phyloP scores from a whole-genome alignment of 2,113 vertebrate species.

The Typhlomys cinereus region DNA sequence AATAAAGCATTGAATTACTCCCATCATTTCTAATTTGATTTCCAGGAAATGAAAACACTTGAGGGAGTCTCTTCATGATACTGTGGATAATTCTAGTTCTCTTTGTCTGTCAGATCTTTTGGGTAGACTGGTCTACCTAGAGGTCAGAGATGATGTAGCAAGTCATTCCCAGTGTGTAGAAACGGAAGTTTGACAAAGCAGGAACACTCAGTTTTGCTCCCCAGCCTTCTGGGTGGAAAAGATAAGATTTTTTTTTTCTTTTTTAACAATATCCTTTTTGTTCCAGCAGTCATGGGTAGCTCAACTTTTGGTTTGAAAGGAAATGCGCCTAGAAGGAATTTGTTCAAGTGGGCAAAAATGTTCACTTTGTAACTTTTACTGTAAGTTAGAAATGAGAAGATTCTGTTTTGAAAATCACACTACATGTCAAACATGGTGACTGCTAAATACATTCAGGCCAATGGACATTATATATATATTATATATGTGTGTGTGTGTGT shows the following conservation, averaged over 20 bases:
- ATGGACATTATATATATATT: background rate
- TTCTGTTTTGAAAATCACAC: background rate
- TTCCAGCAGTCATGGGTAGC: conserved; percentile 37
- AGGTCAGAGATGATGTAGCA: conserved; percentile 55
- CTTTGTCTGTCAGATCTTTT: conserved; percentile 52
- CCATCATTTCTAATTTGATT: conserved; percentile 61
- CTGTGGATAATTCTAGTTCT: conserved; percentile 33
- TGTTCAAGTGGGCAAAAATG: conserved; percentile 7
- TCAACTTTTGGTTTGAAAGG: conserved; percentile 47
- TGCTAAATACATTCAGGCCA: background rate
- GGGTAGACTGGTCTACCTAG: conserved; percentile 53
- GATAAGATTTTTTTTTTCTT: conserved; percentile 63
- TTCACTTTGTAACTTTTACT: conserved; percentile 10
- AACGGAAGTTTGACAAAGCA: conserved; percentile 62
- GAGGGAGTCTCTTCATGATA: conserved; percentile 24
- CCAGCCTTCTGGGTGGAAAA: conserved; percentile 69
- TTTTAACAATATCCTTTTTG: conserved; percentile 53
- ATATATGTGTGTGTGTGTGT: too few species aligned
- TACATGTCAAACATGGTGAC: background rate
- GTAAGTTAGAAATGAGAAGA: conserved; percentile 29
- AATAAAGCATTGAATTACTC: background rate
- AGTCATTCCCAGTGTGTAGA: conserved; percentile 60
- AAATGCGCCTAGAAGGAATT: conserved; percentile 46
- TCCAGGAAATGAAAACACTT: conserved; percentile 55
- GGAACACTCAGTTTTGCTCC: background rate